Percentiles rank a stretch among this genome's conserved stretches.
Conservation (phyloP, 2,113 vertebrate species). For the Scomber japonicus region DNA sequence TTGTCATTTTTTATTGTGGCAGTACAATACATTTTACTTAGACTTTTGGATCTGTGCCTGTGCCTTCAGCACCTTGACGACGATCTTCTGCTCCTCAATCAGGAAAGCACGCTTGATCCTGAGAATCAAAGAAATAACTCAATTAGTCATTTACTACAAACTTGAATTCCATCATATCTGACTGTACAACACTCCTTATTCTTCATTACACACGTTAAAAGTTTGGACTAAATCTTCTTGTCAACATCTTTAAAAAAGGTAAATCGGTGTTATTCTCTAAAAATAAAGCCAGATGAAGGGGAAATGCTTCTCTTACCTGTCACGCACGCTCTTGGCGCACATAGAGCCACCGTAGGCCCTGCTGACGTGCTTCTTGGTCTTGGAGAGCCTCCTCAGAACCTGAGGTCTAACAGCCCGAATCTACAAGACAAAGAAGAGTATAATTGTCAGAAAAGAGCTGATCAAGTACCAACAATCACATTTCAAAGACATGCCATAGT, state of each 20-base stretch:
- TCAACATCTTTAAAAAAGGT: background rate
- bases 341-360: slow-evolving; percentile 98
- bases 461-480: no score
- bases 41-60: slow-evolving; percentile 99
- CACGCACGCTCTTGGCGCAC: slow-evolving; percentile 98
- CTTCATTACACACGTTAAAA: background rate
- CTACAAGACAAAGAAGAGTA: slow-evolving; percentile 72
- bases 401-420: slow-evolving; percentile 96
- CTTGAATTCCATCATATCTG: no score
- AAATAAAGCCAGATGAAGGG: background rate
- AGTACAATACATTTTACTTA: slow-evolving; percentile 90
- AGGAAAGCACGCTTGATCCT: slow-evolving; percentile 99
- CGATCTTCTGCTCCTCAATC: slow-evolving; percentile 99
- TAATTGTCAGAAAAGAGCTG: background rate
- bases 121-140: background rate
- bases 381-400: slow-evolving; percentile 98
- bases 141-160: no score
- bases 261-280: background rate
- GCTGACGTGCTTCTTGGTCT: slow-evolving; percentile 98
- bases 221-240: background rate
- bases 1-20: slow-evolving; percentile 87
- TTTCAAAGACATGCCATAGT: no score
- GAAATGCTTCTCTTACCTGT: slow-evolving; percentile 87
- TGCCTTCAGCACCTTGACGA: slow-evolving; percentile 98
- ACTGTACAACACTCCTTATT: no score